A percentile compares a stretch with the other conserved stretches of the same genome.
phyloP scores from a whole-genome alignment of 2,888 invertebrate species.

The Actias luna region DNA sequence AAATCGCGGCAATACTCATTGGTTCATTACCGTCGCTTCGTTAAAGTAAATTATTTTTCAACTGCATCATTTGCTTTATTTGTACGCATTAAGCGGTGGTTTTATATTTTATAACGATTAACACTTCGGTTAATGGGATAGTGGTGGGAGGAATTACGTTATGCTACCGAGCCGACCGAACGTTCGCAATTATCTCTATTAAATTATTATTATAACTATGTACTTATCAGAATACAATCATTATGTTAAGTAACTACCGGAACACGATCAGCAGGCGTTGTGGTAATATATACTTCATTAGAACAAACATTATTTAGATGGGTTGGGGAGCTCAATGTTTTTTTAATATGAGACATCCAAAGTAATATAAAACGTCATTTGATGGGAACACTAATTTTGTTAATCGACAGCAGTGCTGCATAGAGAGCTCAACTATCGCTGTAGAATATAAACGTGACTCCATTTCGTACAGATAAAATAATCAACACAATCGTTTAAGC shows the following conservation, averaged over 20 bases:
- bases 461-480: too few relatives aligned
- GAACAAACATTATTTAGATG: too few relatives aligned
- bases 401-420: too few relatives aligned
- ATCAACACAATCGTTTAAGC: too few relatives aligned
- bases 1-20: slow-evolving; percentile 28
- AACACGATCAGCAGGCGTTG: too few relatives aligned
- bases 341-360: too few relatives aligned
- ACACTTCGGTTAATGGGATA: slow-evolving; percentile 62
- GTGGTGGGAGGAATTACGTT: slow-evolving; percentile 44
- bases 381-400: too few relatives aligned
- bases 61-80: slow-evolving; percentile 54
- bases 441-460: too few relatives aligned
- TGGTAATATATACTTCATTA: too few relatives aligned
- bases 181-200: slow-evolving; percentile 27
- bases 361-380: too few relatives aligned
- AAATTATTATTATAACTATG: slow-evolving; percentile 17
- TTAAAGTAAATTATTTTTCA: slow-evolving; percentile 52
- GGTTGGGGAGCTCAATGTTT: too few relatives aligned
- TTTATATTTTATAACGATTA: slow-evolving; percentile 61
- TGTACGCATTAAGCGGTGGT: slow-evolving; percentile 47
- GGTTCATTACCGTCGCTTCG: slow-evolving; percentile 21
- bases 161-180: slow-evolving; percentile 32
- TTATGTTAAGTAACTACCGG: neutral
- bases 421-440: too few relatives aligned
- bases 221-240: neutral